Evolutionary conservation across 2,113 vertebrate species (phyloP).

Genomic region (Microtus montanus): DNA sequence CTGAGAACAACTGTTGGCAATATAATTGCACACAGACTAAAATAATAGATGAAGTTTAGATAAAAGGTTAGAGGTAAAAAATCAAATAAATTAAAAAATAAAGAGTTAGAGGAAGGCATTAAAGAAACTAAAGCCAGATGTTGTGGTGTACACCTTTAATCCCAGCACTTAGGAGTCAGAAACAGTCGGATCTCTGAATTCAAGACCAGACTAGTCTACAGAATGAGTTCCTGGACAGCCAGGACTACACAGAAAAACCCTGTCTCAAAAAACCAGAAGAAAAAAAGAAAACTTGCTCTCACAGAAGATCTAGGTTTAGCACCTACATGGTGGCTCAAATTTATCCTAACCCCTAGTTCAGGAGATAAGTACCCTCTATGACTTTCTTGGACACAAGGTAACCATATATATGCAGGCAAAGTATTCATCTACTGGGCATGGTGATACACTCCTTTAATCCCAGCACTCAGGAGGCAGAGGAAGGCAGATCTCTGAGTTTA

Average conservation of each 20-base stretch:
- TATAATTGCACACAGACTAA: constrained; percentile 1
- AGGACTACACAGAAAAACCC: background rate
- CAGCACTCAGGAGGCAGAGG: background rate
- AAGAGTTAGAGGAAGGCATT: background rate
- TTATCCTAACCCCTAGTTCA: background rate
- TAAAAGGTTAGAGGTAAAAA: background rate
- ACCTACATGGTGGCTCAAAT: background rate
- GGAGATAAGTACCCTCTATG: background rate
- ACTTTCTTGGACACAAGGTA: background rate
- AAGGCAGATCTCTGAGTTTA: too few relatives aligned
- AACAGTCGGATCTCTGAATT: background rate
- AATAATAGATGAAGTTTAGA: background rate
- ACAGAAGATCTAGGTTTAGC: background rate
- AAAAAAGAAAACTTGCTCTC: background rate
- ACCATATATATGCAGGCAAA: background rate
- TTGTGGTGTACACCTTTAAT: background rate
- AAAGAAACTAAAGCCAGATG: constrained; percentile 3
- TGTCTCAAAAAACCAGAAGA: background rate
- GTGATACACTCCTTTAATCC: background rate
- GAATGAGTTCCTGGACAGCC: background rate
- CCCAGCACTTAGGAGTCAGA: background rate
- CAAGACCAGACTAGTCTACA: background rate
- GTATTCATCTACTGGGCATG: background rate
- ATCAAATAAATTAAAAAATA: background rate
- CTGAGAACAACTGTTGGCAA: background rate